Conservation (phyloP, 2,797 vertebrate species). For the Sternarchorhynchus goeldii region DNA sequence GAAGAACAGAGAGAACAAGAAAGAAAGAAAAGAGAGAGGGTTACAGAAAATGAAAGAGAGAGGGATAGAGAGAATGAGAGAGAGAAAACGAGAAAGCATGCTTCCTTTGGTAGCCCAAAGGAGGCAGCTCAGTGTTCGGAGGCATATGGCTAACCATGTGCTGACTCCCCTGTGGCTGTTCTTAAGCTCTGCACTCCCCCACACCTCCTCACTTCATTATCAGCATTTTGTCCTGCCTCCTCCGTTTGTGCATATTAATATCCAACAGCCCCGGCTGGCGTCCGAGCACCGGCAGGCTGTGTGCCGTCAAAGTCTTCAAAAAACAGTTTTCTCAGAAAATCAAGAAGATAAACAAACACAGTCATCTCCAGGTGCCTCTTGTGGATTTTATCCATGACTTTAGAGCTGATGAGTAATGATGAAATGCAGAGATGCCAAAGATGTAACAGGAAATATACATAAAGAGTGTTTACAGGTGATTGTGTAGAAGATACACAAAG, state of each 20-base stretch:
- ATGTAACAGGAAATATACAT: constrained; percentile 24
- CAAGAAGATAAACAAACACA: constrained; percentile 10
- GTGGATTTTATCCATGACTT: constrained; percentile 52
- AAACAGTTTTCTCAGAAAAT: constrained; percentile 57
- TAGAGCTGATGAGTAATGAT: constrained; percentile 28
- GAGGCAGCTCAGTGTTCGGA: constrained; percentile 70
- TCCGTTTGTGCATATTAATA: constrained; percentile 83
- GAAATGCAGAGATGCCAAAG: constrained; percentile 31
- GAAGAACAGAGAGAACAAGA: neutral
- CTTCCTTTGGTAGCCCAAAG: constrained; percentile 65
- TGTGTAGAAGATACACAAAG: neutral
- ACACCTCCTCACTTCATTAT: constrained; percentile 84
- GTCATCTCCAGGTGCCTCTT: constrained; percentile 54
- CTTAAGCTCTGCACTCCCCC: constrained; percentile 79
- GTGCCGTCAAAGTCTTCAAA: constrained; percentile 56
- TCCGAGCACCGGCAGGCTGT: constrained; percentile 58
- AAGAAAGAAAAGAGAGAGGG: neutral
- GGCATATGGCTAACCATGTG: constrained; percentile 86
- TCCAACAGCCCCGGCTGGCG: constrained; percentile 71
- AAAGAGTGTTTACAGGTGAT: constrained; percentile 14
- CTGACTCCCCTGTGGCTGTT: constrained; percentile 78
- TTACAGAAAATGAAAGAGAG: constrained; percentile 53
- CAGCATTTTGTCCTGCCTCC: constrained; percentile 83
- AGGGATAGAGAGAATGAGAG: constrained; percentile 56
- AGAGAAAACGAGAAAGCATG: constrained; percentile 57